A percentile compares a stretch with the other conserved stretches of the same genome.
phyloP scores from a whole-genome alignment of 2,113 vertebrate species.

The Psammodynastes pulverulentus region DNA sequence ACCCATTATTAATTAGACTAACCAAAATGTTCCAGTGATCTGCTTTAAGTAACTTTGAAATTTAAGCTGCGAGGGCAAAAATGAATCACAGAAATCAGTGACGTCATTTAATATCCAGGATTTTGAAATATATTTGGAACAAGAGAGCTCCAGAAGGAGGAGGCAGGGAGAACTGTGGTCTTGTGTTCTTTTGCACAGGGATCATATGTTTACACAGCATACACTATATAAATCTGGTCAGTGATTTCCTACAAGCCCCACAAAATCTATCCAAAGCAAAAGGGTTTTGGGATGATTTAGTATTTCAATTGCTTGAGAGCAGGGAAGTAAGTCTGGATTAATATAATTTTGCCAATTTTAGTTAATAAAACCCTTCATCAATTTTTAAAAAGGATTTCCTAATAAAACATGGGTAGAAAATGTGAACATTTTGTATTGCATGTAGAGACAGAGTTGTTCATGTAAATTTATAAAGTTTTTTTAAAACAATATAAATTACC shows the following conservation, averaged over 20 bases:
- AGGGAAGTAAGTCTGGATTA: neutral
- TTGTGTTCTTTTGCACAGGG: neutral
- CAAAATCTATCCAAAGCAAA: neutral
- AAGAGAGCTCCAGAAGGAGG: neutral
- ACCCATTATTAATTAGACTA: neutral
- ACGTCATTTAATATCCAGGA: neutral
- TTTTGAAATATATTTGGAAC: neutral
- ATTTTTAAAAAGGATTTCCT: neutral
- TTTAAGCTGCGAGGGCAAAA: neutral
- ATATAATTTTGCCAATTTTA: neutral
- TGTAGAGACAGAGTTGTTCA: neutral
- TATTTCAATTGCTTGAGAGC: neutral
- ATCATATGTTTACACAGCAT: neutral
- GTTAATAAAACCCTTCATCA: neutral
- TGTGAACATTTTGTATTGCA: neutral
- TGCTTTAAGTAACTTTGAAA: neutral
- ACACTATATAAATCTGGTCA: neutral
- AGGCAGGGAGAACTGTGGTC: neutral
- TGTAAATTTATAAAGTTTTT: neutral
- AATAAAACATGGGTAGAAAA: neutral
- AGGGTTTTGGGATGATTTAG: neutral
- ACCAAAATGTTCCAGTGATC: neutral
- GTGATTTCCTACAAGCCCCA: neutral
- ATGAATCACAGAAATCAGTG: neutral
- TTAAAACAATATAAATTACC: neutral